phyloP scores from a whole-genome alignment of 2,888 invertebrate species.

The Drosophila quinaria region DNA sequence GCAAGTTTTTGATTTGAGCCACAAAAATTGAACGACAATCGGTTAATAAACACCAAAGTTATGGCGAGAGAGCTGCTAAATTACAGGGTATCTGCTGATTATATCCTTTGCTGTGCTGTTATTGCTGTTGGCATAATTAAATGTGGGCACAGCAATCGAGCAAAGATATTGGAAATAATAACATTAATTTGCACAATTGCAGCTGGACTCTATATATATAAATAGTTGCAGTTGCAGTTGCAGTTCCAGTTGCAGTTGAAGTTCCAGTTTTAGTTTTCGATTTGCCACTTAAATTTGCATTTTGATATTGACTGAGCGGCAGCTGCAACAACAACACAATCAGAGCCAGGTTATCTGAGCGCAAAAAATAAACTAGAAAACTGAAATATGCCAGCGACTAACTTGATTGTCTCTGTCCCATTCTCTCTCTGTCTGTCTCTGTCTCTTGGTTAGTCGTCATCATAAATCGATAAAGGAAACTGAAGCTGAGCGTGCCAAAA shows the following conservation, averaged over 20 bases:
- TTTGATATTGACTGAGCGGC: conserved; percentile 54
- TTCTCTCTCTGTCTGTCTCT: neutral
- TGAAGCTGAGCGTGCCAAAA: conserved; percentile 65
- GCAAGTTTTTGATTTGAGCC: neutral
- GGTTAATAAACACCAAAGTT: neutral
- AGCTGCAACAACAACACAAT: conserved; percentile 48
- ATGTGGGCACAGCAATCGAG: conserved; percentile 59
- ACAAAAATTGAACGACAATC: neutral
- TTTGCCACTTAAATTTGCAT: conserved; percentile 81
- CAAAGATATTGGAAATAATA: conserved; percentile 69
- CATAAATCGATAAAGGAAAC: conserved; percentile 65
- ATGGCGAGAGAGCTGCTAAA: neutral
- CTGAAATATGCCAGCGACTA: conserved; percentile 14
- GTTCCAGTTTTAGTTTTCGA: conserved; percentile 49
- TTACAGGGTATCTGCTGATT: conserved; percentile 23
- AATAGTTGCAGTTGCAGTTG: conserved; percentile 58
- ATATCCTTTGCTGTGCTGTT: neutral
- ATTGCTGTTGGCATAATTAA: conserved; percentile 61
- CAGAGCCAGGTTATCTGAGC: conserved; percentile 22
- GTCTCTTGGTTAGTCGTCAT: conserved; percentile 41
- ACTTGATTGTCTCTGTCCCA: conserved; percentile 12
- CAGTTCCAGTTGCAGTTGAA: conserved; percentile 48
- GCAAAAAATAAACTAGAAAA: conserved; percentile 29
- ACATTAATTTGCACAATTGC: conserved; percentile 67
- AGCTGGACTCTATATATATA: conserved; percentile 23